Evolutionary conservation across 2,113 vertebrate species (phyloP).

Genomic region (Aptenodytes patagonicus): DNA sequence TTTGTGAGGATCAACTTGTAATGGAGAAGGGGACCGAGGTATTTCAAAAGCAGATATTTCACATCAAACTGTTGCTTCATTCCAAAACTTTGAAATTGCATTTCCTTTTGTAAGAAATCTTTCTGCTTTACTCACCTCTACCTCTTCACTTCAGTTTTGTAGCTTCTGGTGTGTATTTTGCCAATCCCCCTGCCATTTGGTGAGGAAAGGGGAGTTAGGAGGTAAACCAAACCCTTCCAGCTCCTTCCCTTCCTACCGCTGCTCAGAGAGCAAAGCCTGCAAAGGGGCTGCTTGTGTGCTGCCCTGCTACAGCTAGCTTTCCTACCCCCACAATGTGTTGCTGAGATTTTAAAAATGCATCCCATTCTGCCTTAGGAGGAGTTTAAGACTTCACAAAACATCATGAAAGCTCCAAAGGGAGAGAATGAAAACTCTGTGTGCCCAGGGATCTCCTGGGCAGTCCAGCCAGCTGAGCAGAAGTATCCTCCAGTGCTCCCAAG

Average conservation of each 20-base stretch:
- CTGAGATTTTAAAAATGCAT: background rate
- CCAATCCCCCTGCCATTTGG: background rate
- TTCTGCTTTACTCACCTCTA: background rate
- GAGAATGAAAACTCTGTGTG: background rate
- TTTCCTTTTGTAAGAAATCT: background rate
- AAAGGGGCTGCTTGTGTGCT: background rate
- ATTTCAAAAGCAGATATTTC: background rate
- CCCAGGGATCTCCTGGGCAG: background rate
- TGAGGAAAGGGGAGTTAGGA: background rate
- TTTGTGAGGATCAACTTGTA: background rate
- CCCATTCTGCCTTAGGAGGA: background rate
- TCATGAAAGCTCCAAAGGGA: background rate
- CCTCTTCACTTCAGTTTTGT: background rate
- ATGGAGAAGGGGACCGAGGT: background rate
- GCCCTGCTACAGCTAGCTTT: background rate
- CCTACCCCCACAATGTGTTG: rapidly evolving
- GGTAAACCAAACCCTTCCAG: background rate
- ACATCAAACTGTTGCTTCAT: background rate
- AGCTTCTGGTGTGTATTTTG: background rate
- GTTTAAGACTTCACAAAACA: background rate
- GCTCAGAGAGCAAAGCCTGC: background rate
- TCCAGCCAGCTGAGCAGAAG: background rate
- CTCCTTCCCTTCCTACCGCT: background rate
- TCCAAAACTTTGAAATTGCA: background rate
- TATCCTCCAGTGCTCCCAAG: background rate